A percentile compares a stretch with the other conserved stretches of the same genome.
Evolutionary conservation across 2,888 invertebrate species (phyloP).

Genomic region (Microplitis manilae): DNA sequence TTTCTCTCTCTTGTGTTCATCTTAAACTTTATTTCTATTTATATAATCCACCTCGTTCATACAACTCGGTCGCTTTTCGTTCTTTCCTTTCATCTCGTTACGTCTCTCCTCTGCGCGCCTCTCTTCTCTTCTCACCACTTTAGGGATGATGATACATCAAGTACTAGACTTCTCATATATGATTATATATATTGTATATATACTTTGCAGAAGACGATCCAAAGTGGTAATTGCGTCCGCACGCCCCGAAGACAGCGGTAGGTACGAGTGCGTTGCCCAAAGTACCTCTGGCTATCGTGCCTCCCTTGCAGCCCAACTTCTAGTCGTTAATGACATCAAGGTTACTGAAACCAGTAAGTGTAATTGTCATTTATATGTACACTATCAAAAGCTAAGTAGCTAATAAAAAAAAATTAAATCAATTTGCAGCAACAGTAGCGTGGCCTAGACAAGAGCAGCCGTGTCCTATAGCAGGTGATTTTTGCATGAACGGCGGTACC

Average conservation of each 20-base stretch:
- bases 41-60: constrained; percentile 68
- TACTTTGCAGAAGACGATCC: constrained; percentile 82
- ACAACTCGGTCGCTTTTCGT: constrained; percentile 55
- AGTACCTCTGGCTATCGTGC: constrained; percentile 78
- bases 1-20: constrained; percentile 46
- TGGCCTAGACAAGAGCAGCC: constrained; percentile 78
- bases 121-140: constrained; percentile 3
- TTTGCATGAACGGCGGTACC: constrained; percentile 90
- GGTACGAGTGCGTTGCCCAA: constrained; percentile 87
- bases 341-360: constrained; percentile 74
- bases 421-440: constrained; percentile 71
- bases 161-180: constrained; percentile 12
- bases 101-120: constrained; percentile 56
- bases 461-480: constrained; percentile 80
- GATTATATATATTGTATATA: constrained; percentile 16
- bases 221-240: constrained; percentile 85
- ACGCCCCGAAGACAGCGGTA: constrained; percentile 82
- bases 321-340: constrained; percentile 72
- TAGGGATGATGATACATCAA: background rate
- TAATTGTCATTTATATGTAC: background rate
- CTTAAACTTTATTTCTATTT: constrained; percentile 64
- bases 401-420: constrained; percentile 30
- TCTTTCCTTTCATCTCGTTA: constrained; percentile 68
- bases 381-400: background rate
- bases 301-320: constrained; percentile 74